Evolutionary conservation across 2,888 invertebrate genomes (phyloP), one percentile per base, ranked within the genome.

Genomic region (Beris chalybata): DNA sequence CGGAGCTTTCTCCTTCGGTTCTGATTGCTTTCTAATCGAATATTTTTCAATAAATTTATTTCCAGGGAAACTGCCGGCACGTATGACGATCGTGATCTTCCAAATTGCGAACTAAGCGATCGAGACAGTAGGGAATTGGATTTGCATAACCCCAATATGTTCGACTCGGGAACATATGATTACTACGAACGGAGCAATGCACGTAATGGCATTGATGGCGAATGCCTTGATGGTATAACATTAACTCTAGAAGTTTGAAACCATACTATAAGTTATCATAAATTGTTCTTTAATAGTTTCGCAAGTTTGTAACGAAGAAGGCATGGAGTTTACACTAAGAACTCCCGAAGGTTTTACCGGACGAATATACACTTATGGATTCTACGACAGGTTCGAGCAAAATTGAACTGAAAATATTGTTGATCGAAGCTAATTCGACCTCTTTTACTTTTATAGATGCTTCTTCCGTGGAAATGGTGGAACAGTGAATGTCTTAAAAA

Each of bases 391-490:
- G 76, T 77, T 56, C 50, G 59, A 52, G 15, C 9, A 2, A 38
- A 38, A 7, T 63, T 56, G n/a, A 32, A n/a, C 4, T 13, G 11
- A 13, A 5, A 9, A 38, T 38, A 54, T 38, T 47, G 4, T 47
- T 59, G 22, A 13, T 4, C 15, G 43, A 57, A 54, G n/a, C 4
- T 43, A 48, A 48, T 52, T 56, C 15, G 22, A 43, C 38, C 58
- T 30, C 44, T 52, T 52, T 53, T 45, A 61, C 52, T 29, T 11
- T 66, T 68, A 4, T 53, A 83, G 89, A 44, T 95, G 95, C 76
- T 95, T 93, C 84, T 93, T 93, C 85, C 86, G 94, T 66, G 95
- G 95, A 9, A 93, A 92, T 74, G 95, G 95, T 5, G 93, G 92
- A 9, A 90, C 89, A 0, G 86, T 87, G 2, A 93, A 93, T 74